A percentile compares a stretch with the other conserved stretches of the same genome.
These are phyloP conservation scores for Zaprionus africanus DNA, from an alignment of 1,140 invertebrate genomes.

Conservation along the genomic window DNA sequence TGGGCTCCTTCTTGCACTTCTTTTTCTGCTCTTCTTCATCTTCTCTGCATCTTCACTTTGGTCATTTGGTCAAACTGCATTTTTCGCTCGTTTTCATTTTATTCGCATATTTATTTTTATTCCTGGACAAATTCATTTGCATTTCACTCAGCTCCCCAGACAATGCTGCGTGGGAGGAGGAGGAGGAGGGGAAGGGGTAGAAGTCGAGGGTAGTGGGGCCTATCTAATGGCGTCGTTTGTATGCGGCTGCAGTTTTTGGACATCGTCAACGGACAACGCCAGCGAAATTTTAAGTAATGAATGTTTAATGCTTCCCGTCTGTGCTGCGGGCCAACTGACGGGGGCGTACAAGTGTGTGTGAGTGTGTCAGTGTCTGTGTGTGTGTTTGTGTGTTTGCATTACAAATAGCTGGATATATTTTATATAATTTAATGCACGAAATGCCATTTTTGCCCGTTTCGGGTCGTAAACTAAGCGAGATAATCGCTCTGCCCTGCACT, in stretches of 20 bases:
- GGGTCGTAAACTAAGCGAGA: conserved; percentile 38
- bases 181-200: not conserved
- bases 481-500: conserved; percentile 20
- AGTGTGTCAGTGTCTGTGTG: not conserved
- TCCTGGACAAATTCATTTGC: conserved; percentile 55
- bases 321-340: conserved; percentile 27
- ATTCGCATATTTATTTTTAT: conserved; percentile 26
- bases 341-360: conserved; percentile 5
- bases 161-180: not conserved
- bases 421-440: conserved; percentile 54
- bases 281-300: conserved; percentile 76
- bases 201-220: not conserved
- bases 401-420: conserved; percentile 36
- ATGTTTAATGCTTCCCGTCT: conserved; percentile 79
- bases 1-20: conserved; percentile 16
- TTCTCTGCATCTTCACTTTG: not conserved
- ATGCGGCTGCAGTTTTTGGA: conserved; percentile 64
- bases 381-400: conserved; percentile 24
- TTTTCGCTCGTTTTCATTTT: conserved; percentile 18
- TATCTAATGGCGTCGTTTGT: conserved; percentile 72
- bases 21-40: not conserved
- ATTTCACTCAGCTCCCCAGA: conserved; percentile 31
- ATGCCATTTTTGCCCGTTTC: conserved; percentile 29
- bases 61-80: conserved; percentile 19
- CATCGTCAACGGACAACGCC: conserved; percentile 54